phyloP scores from a whole-genome alignment of 2,888 invertebrate species.

The Platycnemis pennipes region DNA sequence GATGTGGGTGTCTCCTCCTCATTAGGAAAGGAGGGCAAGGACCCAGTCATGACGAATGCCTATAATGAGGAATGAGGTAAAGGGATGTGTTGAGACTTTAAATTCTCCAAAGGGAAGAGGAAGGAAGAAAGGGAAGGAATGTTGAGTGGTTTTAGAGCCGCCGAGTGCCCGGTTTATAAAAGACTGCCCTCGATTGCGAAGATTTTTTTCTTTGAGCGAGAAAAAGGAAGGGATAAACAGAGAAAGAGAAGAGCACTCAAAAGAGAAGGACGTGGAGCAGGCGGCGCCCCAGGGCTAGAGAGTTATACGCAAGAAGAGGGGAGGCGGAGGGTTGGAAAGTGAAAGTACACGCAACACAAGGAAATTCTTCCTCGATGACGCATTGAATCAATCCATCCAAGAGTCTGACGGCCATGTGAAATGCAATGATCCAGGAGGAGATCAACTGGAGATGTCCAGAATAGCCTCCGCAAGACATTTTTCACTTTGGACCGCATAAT shows the following conservation, averaged over 20 bases:
- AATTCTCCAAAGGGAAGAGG: neutral
- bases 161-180: slow-evolving; percentile 21
- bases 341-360: slow-evolving; percentile 6
- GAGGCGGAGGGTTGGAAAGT: neutral
- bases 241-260: neutral
- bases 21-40: no score
- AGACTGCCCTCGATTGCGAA: neutral
- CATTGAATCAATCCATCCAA: neutral
- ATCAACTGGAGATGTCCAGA: neutral
- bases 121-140: neutral
- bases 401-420: neutral
- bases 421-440: neutral
- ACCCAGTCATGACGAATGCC: no score
- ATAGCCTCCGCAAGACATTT: neutral
- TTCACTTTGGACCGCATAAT: neutral
- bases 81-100: neutral
- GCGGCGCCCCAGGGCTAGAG: neutral
- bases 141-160: neutral
- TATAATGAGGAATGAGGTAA: no score
- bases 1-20: no score
- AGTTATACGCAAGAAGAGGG: neutral
- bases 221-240: neutral
- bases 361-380: slow-evolving; percentile 1
- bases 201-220: neutral
- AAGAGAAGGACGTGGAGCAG: neutral